Conservation (phyloP, 1,140 invertebrate species). For the Amyelois transitella region DNA sequence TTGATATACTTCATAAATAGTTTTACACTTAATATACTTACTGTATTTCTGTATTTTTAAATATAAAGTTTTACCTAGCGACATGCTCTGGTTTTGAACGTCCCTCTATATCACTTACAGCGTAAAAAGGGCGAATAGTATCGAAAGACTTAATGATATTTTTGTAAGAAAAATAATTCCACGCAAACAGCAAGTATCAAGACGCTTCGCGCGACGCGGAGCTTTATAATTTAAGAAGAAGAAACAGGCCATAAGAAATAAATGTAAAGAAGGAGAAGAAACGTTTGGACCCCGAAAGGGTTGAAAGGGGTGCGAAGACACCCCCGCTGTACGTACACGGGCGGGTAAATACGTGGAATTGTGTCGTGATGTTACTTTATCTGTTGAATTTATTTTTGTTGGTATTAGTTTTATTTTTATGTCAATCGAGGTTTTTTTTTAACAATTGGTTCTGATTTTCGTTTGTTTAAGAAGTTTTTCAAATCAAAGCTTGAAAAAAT, state of each 20-base stretch:
- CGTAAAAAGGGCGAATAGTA: no score
- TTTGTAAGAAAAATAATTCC: neutral
- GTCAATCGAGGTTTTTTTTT: neutral
- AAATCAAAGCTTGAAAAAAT: neutral
- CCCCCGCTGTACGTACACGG: constrained; percentile 48
- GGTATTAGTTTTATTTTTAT: no score
- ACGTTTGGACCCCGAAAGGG: constrained; percentile 63
- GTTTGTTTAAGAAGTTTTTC: neutral
- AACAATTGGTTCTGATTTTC: neutral
- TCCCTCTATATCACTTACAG: no score
- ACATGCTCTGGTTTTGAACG: no score
- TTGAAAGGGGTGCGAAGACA: constrained; percentile 51
- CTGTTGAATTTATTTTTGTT: constrained; percentile 8
- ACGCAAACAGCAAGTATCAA: constrained; percentile 53
- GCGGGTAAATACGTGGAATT: constrained; percentile 10
- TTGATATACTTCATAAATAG: no score
- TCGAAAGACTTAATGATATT: no score
- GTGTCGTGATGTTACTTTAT: constrained; percentile 2
- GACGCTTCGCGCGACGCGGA: constrained; percentile 24
- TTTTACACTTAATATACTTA: no score
- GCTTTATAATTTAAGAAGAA: constrained; percentile 75
- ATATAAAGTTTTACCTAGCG: no score
- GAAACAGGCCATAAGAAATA: constrained; percentile 75
- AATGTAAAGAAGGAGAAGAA: constrained; percentile 73
- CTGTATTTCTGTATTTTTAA: no score